Evolutionary conservation across 2,113 vertebrate species (phyloP), one percentile per base, ranked within the genome.

Genomic region (Phoxinus phoxinus): DNA sequence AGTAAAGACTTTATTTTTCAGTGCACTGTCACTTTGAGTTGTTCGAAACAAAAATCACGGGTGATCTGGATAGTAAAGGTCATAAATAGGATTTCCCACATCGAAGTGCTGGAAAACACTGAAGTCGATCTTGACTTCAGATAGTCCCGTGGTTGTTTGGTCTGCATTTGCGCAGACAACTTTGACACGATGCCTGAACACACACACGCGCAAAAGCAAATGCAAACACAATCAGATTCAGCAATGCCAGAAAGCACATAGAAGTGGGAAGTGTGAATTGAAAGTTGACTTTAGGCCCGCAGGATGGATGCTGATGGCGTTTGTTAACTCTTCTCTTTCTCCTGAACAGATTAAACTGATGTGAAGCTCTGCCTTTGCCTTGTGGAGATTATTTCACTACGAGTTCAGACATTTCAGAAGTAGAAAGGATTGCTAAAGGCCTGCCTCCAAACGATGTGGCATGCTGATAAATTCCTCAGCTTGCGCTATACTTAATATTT

Each of bases 401-500:
- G 76, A 87, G 86, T 89, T 89, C 83, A 88, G 85, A 78, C 79
- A 86, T 85, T 89, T 81, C 35, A 82, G 61, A 59, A 81, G 85
- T 77, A 90, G 85, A 73, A 87, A 85, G 84, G 74, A 77, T 65
- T 46, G 85, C 87, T 82, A 51, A 73, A 83, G 81, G 81, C 48
- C 81, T 69, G 8, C 48, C 81, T 80, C 46, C n/a, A 51, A 72
- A 87, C 44, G 88, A 87, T 87, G 63, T 32, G n/a, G 21, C 9
- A 25, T 21, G 37, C 79, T 86, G 87, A 91, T 91, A 87, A 89
- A 86, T 86, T 88, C 80, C 25, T 76, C 86, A 25, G 73, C 87
- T 79, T 63, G 35, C 71, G 51, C 32, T 30, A 15, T 71, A 67
- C 80, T 89, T 86, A 85, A 86, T 89, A 87, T 88, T 88, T 87